Base-by-base conservation (phyloP, 2,888 invertebrate species). In the Lamellibrachia satsuma region DNA sequence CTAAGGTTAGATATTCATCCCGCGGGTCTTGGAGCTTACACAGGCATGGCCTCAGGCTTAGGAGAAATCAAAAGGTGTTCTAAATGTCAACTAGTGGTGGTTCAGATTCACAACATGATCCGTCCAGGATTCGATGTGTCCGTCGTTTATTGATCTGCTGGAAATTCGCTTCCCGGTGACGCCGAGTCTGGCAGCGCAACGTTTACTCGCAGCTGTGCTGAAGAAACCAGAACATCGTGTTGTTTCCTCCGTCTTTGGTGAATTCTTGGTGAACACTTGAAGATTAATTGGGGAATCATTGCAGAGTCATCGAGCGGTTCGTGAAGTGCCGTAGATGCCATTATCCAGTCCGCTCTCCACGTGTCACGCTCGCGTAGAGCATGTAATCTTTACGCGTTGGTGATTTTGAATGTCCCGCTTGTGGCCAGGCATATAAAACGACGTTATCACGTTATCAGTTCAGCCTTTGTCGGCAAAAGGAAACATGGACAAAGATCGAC, bases 121-220 rank as follows among this genome's bases (percentile, higher is more conserved):
- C 75, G 75, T 75, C 22, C 75, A 75, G 75, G 6, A 22, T 75
- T 75, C 22, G n/a, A 75, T 22, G n/a, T 75, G 75, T 15, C 39
- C 75, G 75, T 75, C 75, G 75, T 75, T 75, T 75, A 75, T 75
- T 75, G 75, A 75, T n/a, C 75, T 11, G 75, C 22, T 75, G 75
- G 75, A 11, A 22, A 75, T 11, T n/a, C 75, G 22, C 75, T 75
- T 75, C 22, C 39, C 55, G 55, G 7, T 7, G 55, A 55, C 55
- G 9, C 22, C 75, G 11, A 75, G n/a, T 75, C 22, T 75, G n/a
- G 75, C 75, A 22, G 75, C 4, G 22, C 55, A 55, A 9, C 8
- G 9, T 55, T 55, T 55, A 7, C 3, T 4, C 9, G 55, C 8
- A 9, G 9, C n/a, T 75, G 75, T 22, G 22, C 75, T 75, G 22